Evolutionary conservation across 2,113 vertebrate species (phyloP).

Genomic region (Anarhynchus alexandrinus): DNA sequence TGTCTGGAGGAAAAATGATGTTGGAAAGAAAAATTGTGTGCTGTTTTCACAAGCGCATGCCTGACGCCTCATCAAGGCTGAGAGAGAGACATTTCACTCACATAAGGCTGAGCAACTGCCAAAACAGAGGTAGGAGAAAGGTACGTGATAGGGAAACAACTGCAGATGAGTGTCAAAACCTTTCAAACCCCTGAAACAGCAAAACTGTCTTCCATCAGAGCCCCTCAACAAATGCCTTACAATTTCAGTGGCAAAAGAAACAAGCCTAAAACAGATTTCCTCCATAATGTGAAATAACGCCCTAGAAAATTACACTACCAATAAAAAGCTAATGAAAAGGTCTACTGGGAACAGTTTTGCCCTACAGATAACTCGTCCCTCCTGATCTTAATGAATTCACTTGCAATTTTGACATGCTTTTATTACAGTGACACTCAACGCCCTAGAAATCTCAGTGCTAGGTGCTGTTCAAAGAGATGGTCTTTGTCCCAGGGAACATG

Average conservation of each 20-base stretch:
- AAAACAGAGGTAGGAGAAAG: background rate
- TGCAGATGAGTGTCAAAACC: background rate
- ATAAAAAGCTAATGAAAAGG: background rate
- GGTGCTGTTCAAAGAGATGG: constrained; percentile 28
- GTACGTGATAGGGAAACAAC: background rate
- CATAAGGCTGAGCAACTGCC: background rate
- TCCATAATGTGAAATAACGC: background rate
- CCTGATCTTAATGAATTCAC: background rate
- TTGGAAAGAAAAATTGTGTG: background rate
- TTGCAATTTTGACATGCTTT: background rate
- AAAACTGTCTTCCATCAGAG: background rate
- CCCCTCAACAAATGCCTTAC: background rate
- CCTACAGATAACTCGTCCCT: background rate
- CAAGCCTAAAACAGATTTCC: background rate
- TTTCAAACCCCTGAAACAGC: background rate
- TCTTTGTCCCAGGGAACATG: background rate
- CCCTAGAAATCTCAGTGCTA: background rate
- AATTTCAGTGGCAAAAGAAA: background rate
- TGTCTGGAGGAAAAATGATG: background rate
- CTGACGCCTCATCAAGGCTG: background rate
- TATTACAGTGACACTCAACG: background rate
- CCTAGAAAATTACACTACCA: background rate
- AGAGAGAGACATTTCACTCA: background rate
- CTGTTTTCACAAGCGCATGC: background rate
- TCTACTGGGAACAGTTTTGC: background rate